Percentiles rank a stretch among this genome's conserved stretches.
These are phyloP conservation scores for Bombyx huttoni DNA, from an alignment of 2,888 invertebrate species.

Conservation along the genomic window DNA sequence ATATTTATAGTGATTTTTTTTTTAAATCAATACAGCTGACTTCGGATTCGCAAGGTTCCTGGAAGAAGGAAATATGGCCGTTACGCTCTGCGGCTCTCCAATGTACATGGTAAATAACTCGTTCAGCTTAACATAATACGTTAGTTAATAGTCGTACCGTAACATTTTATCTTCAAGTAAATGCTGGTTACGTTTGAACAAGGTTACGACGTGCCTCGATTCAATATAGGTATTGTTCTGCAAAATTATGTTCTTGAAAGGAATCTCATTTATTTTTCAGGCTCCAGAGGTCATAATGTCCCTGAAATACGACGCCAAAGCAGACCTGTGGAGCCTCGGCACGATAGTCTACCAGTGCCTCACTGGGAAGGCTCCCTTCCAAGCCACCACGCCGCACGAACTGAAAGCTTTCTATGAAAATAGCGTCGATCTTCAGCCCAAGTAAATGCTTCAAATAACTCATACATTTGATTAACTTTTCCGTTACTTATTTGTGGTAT, in stretches of 20 bases:
- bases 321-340: constrained; percentile 98
- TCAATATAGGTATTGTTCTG: background rate
- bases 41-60: constrained; percentile 99
- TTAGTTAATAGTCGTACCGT: background rate
- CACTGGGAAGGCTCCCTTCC: constrained; percentile 98
- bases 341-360: constrained; percentile 99
- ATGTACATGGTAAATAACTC: constrained; percentile 94
- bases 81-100: constrained; percentile 98
- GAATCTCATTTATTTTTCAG: constrained; percentile 47
- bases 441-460: constrained; percentile 70
- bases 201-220: too few species aligned
- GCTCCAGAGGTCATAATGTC: constrained; percentile 99
- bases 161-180: background rate
- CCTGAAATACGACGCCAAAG: constrained; percentile 97
- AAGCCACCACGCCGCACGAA: constrained; percentile 97
- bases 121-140: background rate
- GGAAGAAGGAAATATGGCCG: constrained; percentile 99
- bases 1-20: background rate
- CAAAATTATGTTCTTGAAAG: background rate
- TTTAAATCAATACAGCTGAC: constrained; percentile 80
- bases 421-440: constrained; percentile 90
- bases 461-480: background rate
- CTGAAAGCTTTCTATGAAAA: constrained; percentile 97
- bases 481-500: background rate
- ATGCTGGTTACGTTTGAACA: too few species aligned